Evolutionary conservation across 1,140 invertebrate species (phyloP).

Genomic region (Drosophila kepulauana): DNA sequence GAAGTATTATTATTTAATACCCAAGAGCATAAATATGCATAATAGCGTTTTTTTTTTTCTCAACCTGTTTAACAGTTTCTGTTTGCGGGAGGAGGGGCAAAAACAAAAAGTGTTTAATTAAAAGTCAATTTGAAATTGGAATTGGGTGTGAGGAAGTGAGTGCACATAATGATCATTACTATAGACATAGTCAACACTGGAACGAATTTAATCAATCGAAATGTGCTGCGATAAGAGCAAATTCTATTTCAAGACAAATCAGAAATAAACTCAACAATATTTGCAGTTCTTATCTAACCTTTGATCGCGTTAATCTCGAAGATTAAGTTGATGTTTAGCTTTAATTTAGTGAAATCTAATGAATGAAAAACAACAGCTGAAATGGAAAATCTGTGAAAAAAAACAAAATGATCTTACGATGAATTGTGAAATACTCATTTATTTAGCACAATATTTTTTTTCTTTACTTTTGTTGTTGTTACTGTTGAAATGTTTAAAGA

Average conservation of each 20-base stretch:
- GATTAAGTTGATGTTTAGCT: not conserved
- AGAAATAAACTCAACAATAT: conserved; percentile 1
- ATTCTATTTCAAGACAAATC: not conserved
- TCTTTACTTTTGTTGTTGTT: too few species aligned
- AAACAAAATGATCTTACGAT: not conserved
- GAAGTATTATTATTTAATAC: conserved; percentile 43
- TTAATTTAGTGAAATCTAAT: not conserved
- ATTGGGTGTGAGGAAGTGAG: conserved; percentile 33
- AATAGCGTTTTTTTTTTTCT: conserved; percentile 41
- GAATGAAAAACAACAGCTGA: not conserved
- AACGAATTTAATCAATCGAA: conserved; percentile 10
- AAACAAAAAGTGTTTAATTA: conserved; percentile 32
- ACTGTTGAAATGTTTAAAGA: conserved; percentile 1
- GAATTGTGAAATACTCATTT: conserved; percentile 12
- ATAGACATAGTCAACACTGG: not conserved
- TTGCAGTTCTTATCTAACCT: conserved; percentile 12
- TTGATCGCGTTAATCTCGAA: not conserved
- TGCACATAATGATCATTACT: conserved; percentile 18
- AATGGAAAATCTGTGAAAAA: not conserved
- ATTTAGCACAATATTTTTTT: not conserved
- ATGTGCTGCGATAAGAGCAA: not conserved
- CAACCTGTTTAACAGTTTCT: conserved; percentile 36
- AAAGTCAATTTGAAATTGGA: conserved; percentile 22
- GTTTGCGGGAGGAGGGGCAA: not conserved
- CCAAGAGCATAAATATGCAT: conserved; percentile 48